Base-by-base conservation (phyloP, 2,888 invertebrate species). In the Melangyna quadrimaculata region DNA sequence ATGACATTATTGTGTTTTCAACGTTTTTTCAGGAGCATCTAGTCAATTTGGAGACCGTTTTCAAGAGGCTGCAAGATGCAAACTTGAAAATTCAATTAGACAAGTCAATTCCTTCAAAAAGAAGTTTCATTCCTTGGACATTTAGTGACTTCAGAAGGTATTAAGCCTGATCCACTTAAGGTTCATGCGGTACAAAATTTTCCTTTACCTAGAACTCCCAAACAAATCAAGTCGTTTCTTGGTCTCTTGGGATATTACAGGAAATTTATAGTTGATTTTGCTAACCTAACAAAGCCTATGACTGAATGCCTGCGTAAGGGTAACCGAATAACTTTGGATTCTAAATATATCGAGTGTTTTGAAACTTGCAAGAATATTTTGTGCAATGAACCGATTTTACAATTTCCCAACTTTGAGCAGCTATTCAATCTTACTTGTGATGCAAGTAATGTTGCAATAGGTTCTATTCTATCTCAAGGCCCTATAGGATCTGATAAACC, bases 351-450 rank as follows among this genome's bases (percentile, higher is more conserved):
- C 0, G 35, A 75, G 2, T 53, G 43, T 12, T 86, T 86, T 35
- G 69, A 86, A 69, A 73, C 27, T 10, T 77, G 72, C 22, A 78
- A 80, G 53, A 40, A 43, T 27, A 40, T 72, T 14, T 27, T 87
- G 1, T 73, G 59, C n/a, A 73, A 69, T 40, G 53, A 88, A 22
- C 91, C 90, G 2, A 35, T 35, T 12, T 35, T 35, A 12, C 35
- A 10, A 35, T 35, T 12, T 3, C 35, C 35, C 35, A 8, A 35
- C 12, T 35, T 35, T 3, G 2, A 7, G 8, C 3, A 35, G 12
- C 35, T 12, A 35, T 35, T 35, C 12, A 35, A 35, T 35, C 10
- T 35, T 35, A 35, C 37, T 37, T 37, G 37, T 14, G 37, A 37
- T 14, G 37, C 12, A 37, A 37, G 37, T 37, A 14, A 37, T 14